phyloP scores from a whole-genome alignment of 2,888 invertebrate species.

The Ceriagrion tenellum region DNA sequence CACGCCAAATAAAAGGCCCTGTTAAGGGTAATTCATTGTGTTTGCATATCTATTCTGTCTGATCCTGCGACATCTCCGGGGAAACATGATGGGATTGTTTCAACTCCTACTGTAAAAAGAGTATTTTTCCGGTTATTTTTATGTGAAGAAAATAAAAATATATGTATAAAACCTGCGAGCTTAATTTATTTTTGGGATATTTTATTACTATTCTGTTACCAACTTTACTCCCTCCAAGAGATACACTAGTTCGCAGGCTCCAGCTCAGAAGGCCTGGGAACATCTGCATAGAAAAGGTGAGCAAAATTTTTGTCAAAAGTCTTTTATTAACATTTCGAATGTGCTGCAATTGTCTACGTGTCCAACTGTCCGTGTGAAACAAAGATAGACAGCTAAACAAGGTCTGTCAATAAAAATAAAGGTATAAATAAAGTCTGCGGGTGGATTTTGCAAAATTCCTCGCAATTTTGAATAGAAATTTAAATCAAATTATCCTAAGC shows the following conservation, averaged over 20 bases:
- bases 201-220: neutral
- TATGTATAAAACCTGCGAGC: neutral
- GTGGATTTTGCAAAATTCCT: too few species aligned
- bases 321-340: too few species aligned
- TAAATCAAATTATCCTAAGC: too few species aligned
- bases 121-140: conserved; percentile 54
- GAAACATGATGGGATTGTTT: neutral
- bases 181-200: neutral
- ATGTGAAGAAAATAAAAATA: conserved; percentile 38
- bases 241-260: neutral
- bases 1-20: neutral
- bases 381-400: too few species aligned
- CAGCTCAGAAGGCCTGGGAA: too few species aligned
- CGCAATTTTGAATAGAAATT: too few species aligned
- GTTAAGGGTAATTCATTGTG: neutral
- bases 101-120: conserved; percentile 41
- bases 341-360: too few species aligned
- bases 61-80: neutral
- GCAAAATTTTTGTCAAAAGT: too few species aligned
- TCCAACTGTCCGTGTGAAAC: too few species aligned
- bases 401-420: too few species aligned
- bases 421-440: too few species aligned
- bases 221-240: neutral
- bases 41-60: conserved; percentile 40
- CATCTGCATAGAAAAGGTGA: too few species aligned